phyloP scores from a whole-genome alignment of 2,113 vertebrate genomes.

The Anthoscopus minutus region DNA sequence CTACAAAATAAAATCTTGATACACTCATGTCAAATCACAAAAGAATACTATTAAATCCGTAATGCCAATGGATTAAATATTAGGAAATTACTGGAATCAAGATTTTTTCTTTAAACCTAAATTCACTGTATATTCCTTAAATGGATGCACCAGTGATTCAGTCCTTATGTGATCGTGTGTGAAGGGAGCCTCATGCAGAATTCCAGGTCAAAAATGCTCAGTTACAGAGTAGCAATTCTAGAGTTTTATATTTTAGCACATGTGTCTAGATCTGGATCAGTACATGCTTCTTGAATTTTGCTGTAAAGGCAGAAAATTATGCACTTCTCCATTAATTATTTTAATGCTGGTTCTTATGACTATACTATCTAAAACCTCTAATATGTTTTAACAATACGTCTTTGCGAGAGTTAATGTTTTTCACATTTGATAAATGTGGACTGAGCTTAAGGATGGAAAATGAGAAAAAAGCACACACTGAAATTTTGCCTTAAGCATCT shows the following conservation, averaged over 20 bases:
- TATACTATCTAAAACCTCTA: background rate
- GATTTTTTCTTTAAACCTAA: background rate
- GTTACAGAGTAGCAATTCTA: background rate
- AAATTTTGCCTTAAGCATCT: background rate
- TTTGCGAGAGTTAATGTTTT: background rate
- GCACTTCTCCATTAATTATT: background rate
- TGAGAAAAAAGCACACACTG: background rate
- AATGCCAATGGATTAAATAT: background rate
- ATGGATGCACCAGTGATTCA: background rate
- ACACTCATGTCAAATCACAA: background rate
- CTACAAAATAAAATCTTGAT: background rate
- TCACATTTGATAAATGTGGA: background rate
- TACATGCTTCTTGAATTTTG: background rate
- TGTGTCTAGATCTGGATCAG: background rate
- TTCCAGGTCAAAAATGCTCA: background rate
- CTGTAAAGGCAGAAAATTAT: background rate
- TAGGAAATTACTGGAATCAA: background rate
- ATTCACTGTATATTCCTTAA: background rate
- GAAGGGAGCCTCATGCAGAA: background rate
- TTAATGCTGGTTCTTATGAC: background rate
- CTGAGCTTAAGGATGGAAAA: background rate
- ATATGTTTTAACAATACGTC: background rate
- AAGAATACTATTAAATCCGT: background rate
- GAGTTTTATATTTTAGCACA: background rate
- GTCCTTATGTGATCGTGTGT: background rate